These are phyloP conservation scores for Decapterus maruadsi DNA, from an alignment of 2,797 vertebrate genomes.

Conservation along the genomic window DNA sequence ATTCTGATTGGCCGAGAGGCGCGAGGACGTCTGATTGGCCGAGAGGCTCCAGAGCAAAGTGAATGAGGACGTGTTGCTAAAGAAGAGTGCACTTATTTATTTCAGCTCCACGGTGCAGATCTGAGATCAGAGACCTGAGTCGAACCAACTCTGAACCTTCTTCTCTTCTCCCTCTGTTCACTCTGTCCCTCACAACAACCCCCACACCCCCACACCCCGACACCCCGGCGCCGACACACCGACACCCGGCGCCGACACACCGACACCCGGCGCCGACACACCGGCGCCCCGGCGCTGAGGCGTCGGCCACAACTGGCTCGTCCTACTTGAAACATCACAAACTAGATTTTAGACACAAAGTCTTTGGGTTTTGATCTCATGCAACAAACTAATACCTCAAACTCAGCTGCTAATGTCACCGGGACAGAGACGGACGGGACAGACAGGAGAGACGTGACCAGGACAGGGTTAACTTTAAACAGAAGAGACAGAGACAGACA, in stretches of 20 bases:
- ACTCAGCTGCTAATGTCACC: constrained; percentile 90
- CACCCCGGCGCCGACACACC: no score
- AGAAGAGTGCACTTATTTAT: constrained; percentile 94
- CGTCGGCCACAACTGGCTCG: constrained; percentile 16
- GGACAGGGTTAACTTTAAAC: constrained; percentile 73
- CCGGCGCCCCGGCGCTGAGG: no score
- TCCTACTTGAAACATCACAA: constrained; percentile 67
- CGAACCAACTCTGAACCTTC: constrained; percentile 80
- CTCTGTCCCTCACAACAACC: no score
- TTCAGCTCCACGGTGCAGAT: constrained; percentile 80
- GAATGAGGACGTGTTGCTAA: constrained; percentile 81
- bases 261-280: no score
- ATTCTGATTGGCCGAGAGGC: constrained; percentile 68
- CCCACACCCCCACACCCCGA: no score
- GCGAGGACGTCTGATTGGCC: constrained; percentile 48
- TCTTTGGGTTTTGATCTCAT: constrained; percentile 95
- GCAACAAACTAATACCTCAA: constrained; percentile 98
- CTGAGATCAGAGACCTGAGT: constrained; percentile 84
- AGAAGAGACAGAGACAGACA: constrained; percentile 35
- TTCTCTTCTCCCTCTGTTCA: no score
- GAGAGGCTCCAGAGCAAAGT: constrained; percentile 74
- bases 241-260: no score
- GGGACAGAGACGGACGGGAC: constrained; percentile 75
- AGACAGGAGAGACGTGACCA: constrained; percentile 60
- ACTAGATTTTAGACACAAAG: constrained; percentile 79